A percentile compares a stretch with the other conserved stretches of the same genome.
Conservation (phyloP, 2,113 vertebrate genomes). For the Notothenia rossii region DNA sequence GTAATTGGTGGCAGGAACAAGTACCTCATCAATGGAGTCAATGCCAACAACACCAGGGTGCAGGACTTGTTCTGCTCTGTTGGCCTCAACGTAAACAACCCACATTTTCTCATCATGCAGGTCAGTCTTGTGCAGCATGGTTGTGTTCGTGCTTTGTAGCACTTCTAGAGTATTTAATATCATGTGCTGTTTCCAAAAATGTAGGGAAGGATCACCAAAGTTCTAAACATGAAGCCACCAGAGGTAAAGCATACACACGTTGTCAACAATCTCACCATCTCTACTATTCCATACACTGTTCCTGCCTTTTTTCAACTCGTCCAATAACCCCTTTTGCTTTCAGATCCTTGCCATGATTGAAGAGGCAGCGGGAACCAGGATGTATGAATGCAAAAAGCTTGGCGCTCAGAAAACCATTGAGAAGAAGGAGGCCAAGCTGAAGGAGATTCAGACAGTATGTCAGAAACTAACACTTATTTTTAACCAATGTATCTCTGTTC, state of each 20-base stretch:
- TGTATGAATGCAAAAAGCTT: conserved; percentile 97
- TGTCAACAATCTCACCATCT: neutral
- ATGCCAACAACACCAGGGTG: conserved; percentile 89
- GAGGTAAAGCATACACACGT: conserved; percentile 86
- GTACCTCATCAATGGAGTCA: conserved; percentile 95
- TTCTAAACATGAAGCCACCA: conserved; percentile 97
- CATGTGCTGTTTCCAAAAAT: conserved; percentile 31
- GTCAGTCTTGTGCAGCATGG: conserved; percentile 72
- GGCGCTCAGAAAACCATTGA: conserved; percentile 93
- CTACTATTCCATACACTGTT: neutral
- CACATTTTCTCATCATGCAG: conserved; percentile 99
- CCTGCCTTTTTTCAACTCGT: neutral
- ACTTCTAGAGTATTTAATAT: neutral
- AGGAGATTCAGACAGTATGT: conserved; percentile 90
- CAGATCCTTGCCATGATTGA: conserved; percentile 97
- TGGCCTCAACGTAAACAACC: conserved; percentile 98
- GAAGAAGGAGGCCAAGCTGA: conserved; percentile 94
- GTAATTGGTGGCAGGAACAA: conserved; percentile 93
- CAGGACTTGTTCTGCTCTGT: conserved; percentile 96
- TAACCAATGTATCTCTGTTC: neutral
- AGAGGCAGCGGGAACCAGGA: conserved; percentile 95
- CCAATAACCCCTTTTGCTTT: conserved; percentile 5
- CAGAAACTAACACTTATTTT: neutral
- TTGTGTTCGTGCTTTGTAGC: neutral
- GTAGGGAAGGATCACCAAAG: conserved; percentile 97